Evolutionary conservation across 2,797 vertebrate genomes (phyloP).

Genomic region (Arctocebus calabarensis): DNA sequence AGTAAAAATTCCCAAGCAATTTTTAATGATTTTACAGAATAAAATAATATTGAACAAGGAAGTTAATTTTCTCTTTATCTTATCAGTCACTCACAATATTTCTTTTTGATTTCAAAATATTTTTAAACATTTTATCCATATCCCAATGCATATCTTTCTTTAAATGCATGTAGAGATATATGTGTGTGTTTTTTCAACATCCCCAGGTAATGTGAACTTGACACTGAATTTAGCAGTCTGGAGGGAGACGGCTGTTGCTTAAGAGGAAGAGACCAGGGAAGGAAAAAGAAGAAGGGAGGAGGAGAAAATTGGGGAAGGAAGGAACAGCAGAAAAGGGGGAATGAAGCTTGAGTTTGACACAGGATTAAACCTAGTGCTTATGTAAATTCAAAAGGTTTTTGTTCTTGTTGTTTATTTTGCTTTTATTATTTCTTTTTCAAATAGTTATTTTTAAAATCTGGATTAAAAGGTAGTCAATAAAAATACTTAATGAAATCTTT

Average conservation of each 20-base stretch:
- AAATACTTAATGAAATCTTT: background rate
- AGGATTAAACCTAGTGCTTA: background rate
- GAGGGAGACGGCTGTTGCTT: background rate
- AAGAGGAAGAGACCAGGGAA: background rate
- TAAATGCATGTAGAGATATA: background rate
- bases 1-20: background rate
- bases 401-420: background rate
- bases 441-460: background rate
- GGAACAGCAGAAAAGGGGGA: background rate
- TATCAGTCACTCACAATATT: background rate
- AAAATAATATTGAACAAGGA: background rate
- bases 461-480: background rate
- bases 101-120: background rate
- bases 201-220: background rate
- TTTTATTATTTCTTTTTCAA: background rate
- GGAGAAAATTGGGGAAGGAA: rapidly evolving
- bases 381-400: background rate
- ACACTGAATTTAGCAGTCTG: background rate
- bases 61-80: background rate
- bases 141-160: background rate
- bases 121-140: background rate
- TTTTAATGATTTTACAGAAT: background rate
- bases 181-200: background rate
- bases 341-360: background rate
- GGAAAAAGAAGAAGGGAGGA: background rate